Evolutionary conservation across 2,113 vertebrate genomes (phyloP), one percentile per base, ranked within the genome.

Genomic region (Trogon surrucura): DNA sequence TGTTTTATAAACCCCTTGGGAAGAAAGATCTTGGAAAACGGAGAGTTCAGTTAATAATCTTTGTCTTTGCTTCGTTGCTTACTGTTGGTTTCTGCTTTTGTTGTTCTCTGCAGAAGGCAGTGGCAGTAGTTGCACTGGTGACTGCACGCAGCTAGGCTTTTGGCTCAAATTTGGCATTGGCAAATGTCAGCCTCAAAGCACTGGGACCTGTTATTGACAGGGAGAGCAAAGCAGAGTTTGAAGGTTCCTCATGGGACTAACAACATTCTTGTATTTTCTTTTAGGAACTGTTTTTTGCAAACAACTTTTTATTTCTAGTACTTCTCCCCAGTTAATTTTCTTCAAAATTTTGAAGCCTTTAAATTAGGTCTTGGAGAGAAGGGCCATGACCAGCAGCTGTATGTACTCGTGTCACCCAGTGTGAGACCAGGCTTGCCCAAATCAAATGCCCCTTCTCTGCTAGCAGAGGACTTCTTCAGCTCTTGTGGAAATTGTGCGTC

Each of bases 101-200:
- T 77, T 93, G 30, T 36, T 89, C 77, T 80, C 77, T 91, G 61
- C 54, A 75, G 85, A 71, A 94, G 85, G 53, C 21, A 60, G 47
- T 62, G 73, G 25, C 26, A 4, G 79, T 57, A 69, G 16, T 47
- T 78, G 87, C 57, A 79, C 2, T 81, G 54, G 85, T 91, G 85
- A 53, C 75, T 93, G 75, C 67, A 74, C 82, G 65, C 47, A 88
- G 60, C 45, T 19, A 79, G 65, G 73, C 41, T 91, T 95, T 93
- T 77, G 75, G 70, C 89, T 92, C 69, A 75, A 72, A 88, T 93
- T 41, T 96, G 85, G 57, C 90, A 65, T 51, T 92, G 95, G 84
- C 72, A 91, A 67, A 93, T 90, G 73, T 84, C 69, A 90, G 83
- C 61, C 72, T 92, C 0, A 1, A 85, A 93, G 88, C 85, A 56